These are phyloP conservation scores for Mormyrus proboscirostris DNA, from an alignment of 2,797 vertebrate species.

Conservation along the genomic window DNA sequence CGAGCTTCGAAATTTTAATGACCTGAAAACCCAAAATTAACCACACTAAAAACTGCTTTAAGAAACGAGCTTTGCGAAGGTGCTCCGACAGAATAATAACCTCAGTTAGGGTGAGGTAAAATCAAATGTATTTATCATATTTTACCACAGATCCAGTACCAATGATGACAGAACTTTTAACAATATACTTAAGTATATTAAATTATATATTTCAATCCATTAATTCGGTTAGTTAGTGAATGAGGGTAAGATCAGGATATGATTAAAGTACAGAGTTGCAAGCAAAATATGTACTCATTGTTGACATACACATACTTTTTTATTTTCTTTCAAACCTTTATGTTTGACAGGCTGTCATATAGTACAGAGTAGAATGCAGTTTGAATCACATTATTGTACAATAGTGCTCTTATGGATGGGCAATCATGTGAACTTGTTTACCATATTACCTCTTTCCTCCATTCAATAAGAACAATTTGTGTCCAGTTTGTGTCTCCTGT, in stretches of 20 bases:
- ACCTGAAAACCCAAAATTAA: conserved; percentile 32
- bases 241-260: neutral
- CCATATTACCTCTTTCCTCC: neutral
- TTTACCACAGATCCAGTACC: neutral
- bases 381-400: neutral
- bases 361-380: neutral
- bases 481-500: neutral
- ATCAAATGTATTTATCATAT: neutral
- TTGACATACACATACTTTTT: neutral
- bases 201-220: neutral
- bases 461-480: neutral
- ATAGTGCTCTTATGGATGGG: neutral
- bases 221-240: neutral
- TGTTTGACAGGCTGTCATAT: neutral
- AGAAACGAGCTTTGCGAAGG: neutral
- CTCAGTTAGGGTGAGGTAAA: neutral
- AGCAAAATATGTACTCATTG: neutral
- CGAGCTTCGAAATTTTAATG: conserved; percentile 33
- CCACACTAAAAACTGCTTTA: conserved; percentile 14
- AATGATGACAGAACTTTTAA: neutral
- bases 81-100: neutral
- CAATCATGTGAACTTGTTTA: neutral
- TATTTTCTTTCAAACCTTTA: neutral
- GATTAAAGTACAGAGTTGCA: neutral
- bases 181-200: neutral